Evolutionary conservation across 2,113 vertebrate genomes (phyloP).

Genomic region (Etia nguti): DNA sequence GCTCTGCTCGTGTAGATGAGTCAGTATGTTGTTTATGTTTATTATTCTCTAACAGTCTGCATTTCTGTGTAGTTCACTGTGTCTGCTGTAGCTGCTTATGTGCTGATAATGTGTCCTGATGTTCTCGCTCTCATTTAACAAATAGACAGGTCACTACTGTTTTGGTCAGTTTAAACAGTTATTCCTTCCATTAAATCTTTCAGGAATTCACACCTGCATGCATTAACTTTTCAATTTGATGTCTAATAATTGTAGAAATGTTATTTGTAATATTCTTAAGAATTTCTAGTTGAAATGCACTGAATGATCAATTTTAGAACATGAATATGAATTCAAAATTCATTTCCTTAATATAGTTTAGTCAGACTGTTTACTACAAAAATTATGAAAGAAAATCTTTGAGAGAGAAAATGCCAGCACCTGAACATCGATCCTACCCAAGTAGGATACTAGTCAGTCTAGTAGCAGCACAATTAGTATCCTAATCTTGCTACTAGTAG

Average conservation of each 20-base stretch:
- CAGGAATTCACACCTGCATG: background rate
- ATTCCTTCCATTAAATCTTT: background rate
- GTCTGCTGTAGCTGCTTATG: background rate
- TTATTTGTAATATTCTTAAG: background rate
- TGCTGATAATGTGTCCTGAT: background rate
- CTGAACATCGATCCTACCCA: background rate
- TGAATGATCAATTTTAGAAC: background rate
- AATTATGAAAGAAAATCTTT: background rate
- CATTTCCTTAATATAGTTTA: background rate
- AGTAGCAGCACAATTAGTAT: background rate
- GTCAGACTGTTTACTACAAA: background rate
- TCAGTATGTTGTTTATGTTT: background rate
- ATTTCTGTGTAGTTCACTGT: background rate
- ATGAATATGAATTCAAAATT: background rate
- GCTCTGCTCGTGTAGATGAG: background rate
- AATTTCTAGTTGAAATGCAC: background rate
- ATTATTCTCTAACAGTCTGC: background rate
- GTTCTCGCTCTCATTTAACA: background rate
- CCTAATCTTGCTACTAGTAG: background rate
- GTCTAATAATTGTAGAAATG: background rate
- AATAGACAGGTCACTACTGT: background rate
- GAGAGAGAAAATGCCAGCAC: background rate
- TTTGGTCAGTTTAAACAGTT: background rate
- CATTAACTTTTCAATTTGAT: background rate
- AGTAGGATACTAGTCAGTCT: background rate